Conservation (phyloP, 1,140 invertebrate genomes). For the Campoletis sonorensis region DNA sequence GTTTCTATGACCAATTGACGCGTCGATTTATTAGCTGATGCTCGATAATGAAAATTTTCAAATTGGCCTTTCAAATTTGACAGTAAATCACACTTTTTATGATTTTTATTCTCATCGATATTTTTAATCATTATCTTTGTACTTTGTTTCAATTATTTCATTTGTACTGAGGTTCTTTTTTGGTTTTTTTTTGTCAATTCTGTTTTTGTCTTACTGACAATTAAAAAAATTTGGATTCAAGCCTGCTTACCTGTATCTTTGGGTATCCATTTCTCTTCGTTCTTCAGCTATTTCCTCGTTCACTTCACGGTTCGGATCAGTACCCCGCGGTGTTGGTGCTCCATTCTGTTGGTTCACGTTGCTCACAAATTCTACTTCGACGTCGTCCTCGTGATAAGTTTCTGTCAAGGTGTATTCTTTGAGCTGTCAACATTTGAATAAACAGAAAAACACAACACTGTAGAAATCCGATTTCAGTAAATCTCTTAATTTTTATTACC, state of each 20-base stretch:
- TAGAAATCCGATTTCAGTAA: too few species aligned
- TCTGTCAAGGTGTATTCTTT: conserved; percentile 91
- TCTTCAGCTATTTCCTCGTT: conserved; percentile 88
- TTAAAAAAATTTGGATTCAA: too few species aligned
- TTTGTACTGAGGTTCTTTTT: background rate
- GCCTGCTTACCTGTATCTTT: conserved; percentile 73
- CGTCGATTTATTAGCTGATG: background rate
- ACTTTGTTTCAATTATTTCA: too few species aligned
- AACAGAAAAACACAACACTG: too few species aligned
- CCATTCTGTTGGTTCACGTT: conserved; percentile 82
- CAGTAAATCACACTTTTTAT: too few species aligned
- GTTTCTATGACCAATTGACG: too few species aligned
- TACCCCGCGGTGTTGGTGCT: conserved; percentile 80
- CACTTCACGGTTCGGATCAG: conserved; percentile 84
- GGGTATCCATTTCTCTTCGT: conserved; percentile 80
- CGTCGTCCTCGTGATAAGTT: conserved; percentile 87
- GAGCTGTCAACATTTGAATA: conserved; percentile 78
- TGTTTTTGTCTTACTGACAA: background rate
- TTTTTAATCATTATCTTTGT: too few species aligned
- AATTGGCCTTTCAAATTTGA: too few species aligned
- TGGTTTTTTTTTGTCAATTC: background rate
- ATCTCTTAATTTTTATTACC: too few species aligned
- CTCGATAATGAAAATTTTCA: too few species aligned
- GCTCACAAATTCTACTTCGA: conserved; percentile 85
- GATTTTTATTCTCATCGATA: too few species aligned